Evolutionary conservation across 1,140 invertebrate genomes (phyloP).

Genomic region (Drosophila ambigua): DNA sequence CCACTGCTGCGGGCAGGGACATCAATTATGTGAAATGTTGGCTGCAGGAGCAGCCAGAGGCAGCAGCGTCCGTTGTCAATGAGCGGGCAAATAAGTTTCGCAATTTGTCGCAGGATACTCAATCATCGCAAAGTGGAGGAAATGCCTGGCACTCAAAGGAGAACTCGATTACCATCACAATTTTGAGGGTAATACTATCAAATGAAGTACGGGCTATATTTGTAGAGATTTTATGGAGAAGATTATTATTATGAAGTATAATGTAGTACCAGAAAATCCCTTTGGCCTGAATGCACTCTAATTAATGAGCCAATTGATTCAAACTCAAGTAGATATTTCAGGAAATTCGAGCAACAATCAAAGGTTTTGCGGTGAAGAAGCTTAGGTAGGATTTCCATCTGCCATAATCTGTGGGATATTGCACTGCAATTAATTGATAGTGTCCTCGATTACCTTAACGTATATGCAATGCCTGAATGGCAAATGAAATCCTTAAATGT

Average conservation of each 20-base stretch:
- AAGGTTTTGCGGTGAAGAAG: too few relatives aligned
- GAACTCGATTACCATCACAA: neutral
- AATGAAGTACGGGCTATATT: too few relatives aligned
- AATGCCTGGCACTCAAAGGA: neutral
- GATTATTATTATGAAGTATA: too few relatives aligned
- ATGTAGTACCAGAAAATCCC: too few relatives aligned
- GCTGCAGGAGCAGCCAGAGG: constrained; percentile 4
- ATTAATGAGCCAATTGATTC: too few relatives aligned
- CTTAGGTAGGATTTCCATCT: too few relatives aligned
- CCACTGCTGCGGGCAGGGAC: constrained; percentile 10
- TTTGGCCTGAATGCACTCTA: too few relatives aligned
- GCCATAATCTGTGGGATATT: neutral
- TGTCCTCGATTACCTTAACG: neutral
- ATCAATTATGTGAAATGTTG: constrained; percentile 45
- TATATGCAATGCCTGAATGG: constrained; percentile 30
- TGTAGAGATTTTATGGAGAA: neutral
- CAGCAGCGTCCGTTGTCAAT: constrained; percentile 9
- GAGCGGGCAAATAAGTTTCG: constrained; percentile 34
- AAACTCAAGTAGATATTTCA: too few relatives aligned
- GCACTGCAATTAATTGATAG: constrained; percentile 26
- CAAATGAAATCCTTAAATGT: constrained; percentile 41
- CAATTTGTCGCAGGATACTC: constrained; percentile 49
- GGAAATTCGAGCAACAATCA: too few relatives aligned
- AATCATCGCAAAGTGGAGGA: constrained; percentile 34
- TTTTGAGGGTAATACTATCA: neutral